These are phyloP conservation scores for Chironomus tentans DNA, from an alignment of 2,888 invertebrate genomes.

Conservation along the genomic window DNA sequence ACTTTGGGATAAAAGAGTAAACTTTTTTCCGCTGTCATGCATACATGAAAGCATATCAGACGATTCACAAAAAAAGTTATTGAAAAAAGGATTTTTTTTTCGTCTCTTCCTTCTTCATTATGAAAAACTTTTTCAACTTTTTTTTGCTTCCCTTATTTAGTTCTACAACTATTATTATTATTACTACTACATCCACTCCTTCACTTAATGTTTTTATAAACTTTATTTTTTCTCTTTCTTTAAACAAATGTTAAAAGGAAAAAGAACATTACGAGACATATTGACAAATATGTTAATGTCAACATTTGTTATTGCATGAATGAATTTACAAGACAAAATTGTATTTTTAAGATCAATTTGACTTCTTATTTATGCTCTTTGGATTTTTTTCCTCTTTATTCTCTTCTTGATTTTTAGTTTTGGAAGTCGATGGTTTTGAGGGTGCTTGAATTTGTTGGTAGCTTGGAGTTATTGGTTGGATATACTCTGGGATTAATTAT, in stretches of 20 bases:
- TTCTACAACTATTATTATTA: too few species aligned
- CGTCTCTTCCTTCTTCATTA: background rate
- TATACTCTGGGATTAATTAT: too few species aligned
- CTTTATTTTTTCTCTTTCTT: background rate
- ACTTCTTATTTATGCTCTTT: background rate
- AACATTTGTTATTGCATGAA: background rate
- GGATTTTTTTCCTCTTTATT: too few species aligned
- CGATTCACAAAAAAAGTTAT: too few species aligned
- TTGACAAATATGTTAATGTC: conserved; percentile 22
- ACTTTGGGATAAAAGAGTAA: background rate
- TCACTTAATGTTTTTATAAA: background rate
- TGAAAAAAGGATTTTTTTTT: background rate
- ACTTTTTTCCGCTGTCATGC: background rate
- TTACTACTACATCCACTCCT: too few species aligned
- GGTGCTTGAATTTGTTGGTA: too few species aligned
- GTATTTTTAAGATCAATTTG: background rate
- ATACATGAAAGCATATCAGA: background rate
- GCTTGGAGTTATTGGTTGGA: too few species aligned
- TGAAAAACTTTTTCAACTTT: background rate
- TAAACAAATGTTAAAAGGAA: background rate
- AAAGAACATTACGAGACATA: background rate
- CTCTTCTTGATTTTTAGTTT: too few species aligned
- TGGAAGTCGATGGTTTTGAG: too few species aligned
- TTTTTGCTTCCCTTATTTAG: too few species aligned
- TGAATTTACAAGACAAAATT: background rate